phyloP scores from a whole-genome alignment of 2,113 vertebrate genomes.

The Triplophysa dalaica region DNA sequence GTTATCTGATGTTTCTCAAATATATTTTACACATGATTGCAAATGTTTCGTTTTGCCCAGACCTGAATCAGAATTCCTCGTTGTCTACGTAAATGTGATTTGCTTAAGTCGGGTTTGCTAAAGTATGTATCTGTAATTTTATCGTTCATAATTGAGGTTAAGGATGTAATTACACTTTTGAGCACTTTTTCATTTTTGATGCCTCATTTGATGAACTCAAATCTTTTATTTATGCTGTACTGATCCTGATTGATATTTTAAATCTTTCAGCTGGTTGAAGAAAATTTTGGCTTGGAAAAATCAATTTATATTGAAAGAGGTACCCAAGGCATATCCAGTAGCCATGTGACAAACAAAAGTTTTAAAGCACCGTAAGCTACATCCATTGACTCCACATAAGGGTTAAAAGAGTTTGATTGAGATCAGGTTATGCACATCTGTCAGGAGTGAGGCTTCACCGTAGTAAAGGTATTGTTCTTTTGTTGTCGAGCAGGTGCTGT shows the following conservation, averaged over 20 bases:
- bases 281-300: background rate
- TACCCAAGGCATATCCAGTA: too few species aligned
- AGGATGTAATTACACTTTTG: background rate
- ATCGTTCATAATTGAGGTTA: background rate
- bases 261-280: too few species aligned
- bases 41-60: background rate
- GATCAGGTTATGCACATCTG: constrained; percentile 37
- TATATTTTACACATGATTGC: background rate
- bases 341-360: too few species aligned
- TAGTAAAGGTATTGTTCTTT: constrained; percentile 39
- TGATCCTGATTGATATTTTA: too few species aligned
- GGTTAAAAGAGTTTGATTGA: background rate
- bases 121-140: too few species aligned
- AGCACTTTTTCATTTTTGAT: too few species aligned
- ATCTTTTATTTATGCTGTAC: too few species aligned
- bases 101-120: too few species aligned
- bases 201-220: too few species aligned
- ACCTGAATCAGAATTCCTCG: background rate
- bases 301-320: too few species aligned
- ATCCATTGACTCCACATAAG: constrained; percentile 5
- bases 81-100: background rate
- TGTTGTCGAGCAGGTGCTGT: constrained; percentile 20
- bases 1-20: background rate
- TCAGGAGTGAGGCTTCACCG: constrained; percentile 25
- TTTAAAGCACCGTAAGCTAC: background rate